Evolutionary conservation across 2,113 vertebrate species (phyloP), one percentile per base, ranked within the genome.

Genomic region (Platycercus adscitus): DNA sequence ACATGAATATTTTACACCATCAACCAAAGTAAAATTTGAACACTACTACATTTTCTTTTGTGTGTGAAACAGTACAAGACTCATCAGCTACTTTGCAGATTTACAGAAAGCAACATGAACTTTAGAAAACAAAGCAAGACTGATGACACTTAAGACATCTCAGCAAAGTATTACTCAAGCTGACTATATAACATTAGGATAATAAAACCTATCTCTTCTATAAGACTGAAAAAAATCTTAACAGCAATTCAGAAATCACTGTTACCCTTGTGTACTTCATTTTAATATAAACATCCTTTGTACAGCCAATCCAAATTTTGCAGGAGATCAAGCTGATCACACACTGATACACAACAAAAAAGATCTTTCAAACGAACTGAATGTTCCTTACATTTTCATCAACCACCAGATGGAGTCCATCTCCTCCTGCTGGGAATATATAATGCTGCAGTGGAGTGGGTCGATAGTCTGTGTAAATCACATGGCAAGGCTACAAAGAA

Each of bases 391-490:
- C 99, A 28, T 99, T 99, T 98, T 99, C 99, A 97, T 99, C 99
- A 81, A 99, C 99, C 31, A 99, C 99, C 19, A 99, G 98, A 91
- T 99, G 99, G 78, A 99, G 99, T 93, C 99, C 99, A 88, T 99
- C 99, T 79, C 99, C 99, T 73, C 99, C 99, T 98, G 99, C 99
- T 98, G 99, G 99, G 92, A 99, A 99, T 89, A 99, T 98, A 94
- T 99, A 99, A 97, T 99, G 99, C 31, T 99, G 99, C 97, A 99
- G 97, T 0, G 99, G 99, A 95, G 99, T 99, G 19, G 99, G 99
- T 18, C 99, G 98, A 94, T 99, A 99, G 86, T 99, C 99, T 8
- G 99, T 99, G 93, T 99, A 99, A 92, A 99, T 98, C 43, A 99
- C 99, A 53, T 99, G 99, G 89, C 99, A 99, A 7, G 99, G 99